These are phyloP conservation scores for Anarhynchus alexandrinus DNA, from an alignment of 2,113 vertebrate species.

Conservation along the genomic window DNA sequence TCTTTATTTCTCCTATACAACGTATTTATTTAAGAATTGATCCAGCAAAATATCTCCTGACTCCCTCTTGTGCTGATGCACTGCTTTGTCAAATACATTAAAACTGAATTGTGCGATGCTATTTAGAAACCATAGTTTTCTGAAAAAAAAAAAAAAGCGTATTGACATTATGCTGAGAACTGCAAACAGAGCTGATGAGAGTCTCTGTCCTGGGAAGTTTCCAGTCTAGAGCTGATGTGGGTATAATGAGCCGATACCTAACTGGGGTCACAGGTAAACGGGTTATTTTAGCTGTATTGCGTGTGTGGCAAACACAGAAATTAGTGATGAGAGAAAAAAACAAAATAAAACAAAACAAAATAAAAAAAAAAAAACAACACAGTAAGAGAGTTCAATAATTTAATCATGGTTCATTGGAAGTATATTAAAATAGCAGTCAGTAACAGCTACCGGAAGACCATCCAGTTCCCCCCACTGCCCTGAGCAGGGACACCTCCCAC, in stretches of 20 bases:
- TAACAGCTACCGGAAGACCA: not conserved
- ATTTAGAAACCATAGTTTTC: not conserved
- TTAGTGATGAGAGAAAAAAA: not conserved
- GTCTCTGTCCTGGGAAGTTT: not conserved
- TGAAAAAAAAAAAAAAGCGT: not conserved
- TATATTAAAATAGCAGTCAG: not conserved
- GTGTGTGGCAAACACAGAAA: not conserved
- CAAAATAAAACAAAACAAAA: no score
- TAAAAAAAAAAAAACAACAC: not conserved
- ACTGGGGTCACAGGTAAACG: not conserved
- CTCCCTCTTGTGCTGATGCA: not conserved
- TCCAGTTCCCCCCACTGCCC: not conserved
- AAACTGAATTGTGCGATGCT: not conserved
- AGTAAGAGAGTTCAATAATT: not conserved
- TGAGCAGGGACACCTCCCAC: not conserved
- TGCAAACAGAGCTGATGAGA: not conserved
- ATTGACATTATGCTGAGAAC: not conserved
- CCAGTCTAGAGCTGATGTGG: not conserved
- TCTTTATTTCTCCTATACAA: not conserved
- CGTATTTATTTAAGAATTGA: not conserved
- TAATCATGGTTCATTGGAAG: not conserved
- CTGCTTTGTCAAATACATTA: not conserved
- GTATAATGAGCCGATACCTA: not conserved
- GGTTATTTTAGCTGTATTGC: not conserved
- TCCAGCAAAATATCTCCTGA: not conserved